These are phyloP conservation scores for Xenotilapia longispinis DNA, from an alignment of 2,113 vertebrate species.

Conservation along the genomic window DNA sequence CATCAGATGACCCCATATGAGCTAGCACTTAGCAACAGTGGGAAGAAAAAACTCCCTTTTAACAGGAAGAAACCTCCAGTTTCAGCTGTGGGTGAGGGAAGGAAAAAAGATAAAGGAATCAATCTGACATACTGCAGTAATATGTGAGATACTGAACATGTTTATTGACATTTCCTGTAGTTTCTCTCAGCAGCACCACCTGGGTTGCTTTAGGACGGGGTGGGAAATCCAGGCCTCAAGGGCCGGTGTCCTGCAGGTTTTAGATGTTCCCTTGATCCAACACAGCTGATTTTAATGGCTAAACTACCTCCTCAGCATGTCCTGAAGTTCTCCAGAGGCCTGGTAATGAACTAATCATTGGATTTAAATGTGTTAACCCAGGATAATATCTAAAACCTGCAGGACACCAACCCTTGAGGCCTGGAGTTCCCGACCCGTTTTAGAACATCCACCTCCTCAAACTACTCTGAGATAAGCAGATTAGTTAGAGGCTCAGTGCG, in stretches of 20 bases:
- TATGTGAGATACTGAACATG: background rate
- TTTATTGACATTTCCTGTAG: background rate
- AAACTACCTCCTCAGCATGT: background rate
- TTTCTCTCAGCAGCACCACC: background rate
- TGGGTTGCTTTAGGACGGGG: background rate
- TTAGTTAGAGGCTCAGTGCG: accelerated
- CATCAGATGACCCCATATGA: background rate
- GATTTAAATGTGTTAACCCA: background rate
- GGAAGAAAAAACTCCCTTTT: background rate
- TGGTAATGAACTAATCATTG: background rate
- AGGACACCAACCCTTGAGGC: background rate
- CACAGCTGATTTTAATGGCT: background rate
- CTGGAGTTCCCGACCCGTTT: accelerated
- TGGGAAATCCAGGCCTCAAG: background rate
- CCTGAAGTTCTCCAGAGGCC: background rate
- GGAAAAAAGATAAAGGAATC: background rate
- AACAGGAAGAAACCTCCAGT: background rate
- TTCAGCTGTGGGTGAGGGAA: background rate
- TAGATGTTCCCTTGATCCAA: background rate
- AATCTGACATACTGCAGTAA: background rate
- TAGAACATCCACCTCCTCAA: background rate
- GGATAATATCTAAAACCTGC: background rate
- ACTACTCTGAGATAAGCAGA: background rate
- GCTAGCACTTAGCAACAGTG: background rate
- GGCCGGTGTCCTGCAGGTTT: background rate